Conservation (phyloP, 2,888 invertebrate species). For the Onchidella celtica region DNA sequence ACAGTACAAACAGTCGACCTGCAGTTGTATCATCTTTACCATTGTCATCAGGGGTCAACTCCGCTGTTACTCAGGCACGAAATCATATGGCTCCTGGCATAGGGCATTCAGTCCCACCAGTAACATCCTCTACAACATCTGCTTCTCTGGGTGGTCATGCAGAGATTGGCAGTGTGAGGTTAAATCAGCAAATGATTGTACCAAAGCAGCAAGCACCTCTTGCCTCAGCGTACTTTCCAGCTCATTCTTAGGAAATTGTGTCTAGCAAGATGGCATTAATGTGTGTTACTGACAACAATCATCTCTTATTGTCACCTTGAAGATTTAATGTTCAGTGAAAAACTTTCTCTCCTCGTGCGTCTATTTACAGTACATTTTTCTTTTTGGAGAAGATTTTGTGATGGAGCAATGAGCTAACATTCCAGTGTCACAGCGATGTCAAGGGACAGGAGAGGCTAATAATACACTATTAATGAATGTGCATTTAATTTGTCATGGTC, state of each 20-base stretch:
- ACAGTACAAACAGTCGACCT: background rate
- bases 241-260: conserved; percentile 57
- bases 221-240: conserved; percentile 75
- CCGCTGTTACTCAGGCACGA: background rate
- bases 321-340: too few relatives aligned
- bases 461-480: too few relatives aligned
- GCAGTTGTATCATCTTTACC: conserved; percentile 33
- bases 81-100: conserved; percentile 8
- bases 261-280: too few relatives aligned
- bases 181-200: conserved; percentile 70
- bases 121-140: background rate
- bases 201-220: conserved; percentile 67
- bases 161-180: conserved; percentile 54
- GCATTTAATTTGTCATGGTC: too few relatives aligned
- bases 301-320: too few relatives aligned
- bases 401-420: too few relatives aligned
- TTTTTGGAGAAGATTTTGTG: too few relatives aligned
- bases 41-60: background rate
- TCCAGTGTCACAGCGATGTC: too few relatives aligned
- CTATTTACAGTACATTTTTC: too few relatives aligned
- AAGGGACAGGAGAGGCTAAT: too few relatives aligned
- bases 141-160: background rate
- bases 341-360: too few relatives aligned
- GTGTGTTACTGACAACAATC: too few relatives aligned
- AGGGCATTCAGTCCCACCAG: background rate